phyloP scores from a whole-genome alignment of 2,888 invertebrate genomes.

The Tipula confusa region DNA sequence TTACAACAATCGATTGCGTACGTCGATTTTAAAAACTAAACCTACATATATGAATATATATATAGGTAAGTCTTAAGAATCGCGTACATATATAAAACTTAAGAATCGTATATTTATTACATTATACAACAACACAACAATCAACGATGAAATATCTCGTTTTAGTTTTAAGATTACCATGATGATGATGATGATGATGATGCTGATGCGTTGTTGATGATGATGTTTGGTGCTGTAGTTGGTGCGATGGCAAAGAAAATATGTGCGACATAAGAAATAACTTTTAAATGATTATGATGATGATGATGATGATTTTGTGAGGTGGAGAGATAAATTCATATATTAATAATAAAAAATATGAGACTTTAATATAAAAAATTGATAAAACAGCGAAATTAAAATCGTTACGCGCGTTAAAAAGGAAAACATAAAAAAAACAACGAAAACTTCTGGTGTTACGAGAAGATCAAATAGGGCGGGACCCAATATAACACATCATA shows the following conservation, averaged over 20 bases:
- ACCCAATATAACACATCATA: slow-evolving; percentile 28
- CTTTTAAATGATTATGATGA: neutral
- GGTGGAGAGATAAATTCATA: neutral
- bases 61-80: neutral
- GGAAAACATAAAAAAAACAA: neutral
- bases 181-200: neutral
- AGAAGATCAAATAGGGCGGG: slow-evolving; percentile 29
- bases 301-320: neutral
- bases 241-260: neutral
- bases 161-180: neutral
- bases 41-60: neutral
- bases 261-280: neutral
- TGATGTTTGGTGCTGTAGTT: neutral
- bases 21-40: neutral
- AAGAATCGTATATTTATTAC: neutral
- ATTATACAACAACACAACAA: neutral
- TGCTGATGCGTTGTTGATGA: neutral
- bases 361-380: neutral
- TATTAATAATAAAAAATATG: slow-evolving; percentile 17
- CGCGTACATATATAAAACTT: neutral
- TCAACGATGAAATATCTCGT: neutral
- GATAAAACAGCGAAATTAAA: slow-evolving; percentile 13
- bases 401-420: slow-evolving; percentile 9
- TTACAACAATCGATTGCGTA: slow-evolving; percentile 20
- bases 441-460: slow-evolving; percentile 29